A percentile compares a stretch with the other conserved stretches of the same genome.
Conservation (phyloP, 2,888 invertebrate species). For the Bombylius major region DNA sequence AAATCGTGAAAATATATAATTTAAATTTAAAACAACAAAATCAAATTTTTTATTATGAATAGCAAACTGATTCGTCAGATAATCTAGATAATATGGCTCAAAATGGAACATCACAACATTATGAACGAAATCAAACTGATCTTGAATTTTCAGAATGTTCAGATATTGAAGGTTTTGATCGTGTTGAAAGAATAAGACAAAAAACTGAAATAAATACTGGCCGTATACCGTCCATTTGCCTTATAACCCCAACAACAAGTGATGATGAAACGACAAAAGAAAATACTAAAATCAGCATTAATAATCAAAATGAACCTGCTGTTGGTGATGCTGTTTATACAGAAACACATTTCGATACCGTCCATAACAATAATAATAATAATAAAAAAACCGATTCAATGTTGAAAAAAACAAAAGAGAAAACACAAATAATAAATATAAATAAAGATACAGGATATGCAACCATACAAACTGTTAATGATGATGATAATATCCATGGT, state of each 20-base stretch:
- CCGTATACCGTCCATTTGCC: slow-evolving; percentile 84
- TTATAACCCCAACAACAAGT: slow-evolving; percentile 76
- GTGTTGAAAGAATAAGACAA: slow-evolving; percentile 70
- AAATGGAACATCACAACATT: slow-evolving; percentile 16
- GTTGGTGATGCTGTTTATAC: background rate
- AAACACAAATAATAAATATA: slow-evolving; percentile 7
- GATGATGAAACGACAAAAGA: slow-evolving; percentile 56
- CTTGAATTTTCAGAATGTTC: slow-evolving; percentile 79
- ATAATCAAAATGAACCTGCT: slow-evolving; percentile 7
- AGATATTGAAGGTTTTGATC: slow-evolving; percentile 75
- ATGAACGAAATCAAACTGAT: slow-evolving; percentile 40
- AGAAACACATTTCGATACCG: slow-evolving; percentile 2
- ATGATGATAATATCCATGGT: background rate
- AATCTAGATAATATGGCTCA: slow-evolving; percentile 4
- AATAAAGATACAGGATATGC: slow-evolving; percentile 16
- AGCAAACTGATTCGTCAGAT: background rate
- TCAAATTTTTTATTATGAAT: too few relatives aligned
- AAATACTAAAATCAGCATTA: slow-evolving; percentile 22
- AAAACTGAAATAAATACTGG: slow-evolving; percentile 80
- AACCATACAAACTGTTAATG: slow-evolving; percentile 9
- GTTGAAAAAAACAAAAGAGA: background rate
- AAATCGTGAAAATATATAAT: too few relatives aligned
- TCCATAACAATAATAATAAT: background rate
- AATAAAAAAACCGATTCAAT: background rate
- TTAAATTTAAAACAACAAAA: too few relatives aligned